Evolutionary conservation across 2,888 invertebrate genomes (phyloP).

Genomic region (Chaetogeoica ovagalla): DNA sequence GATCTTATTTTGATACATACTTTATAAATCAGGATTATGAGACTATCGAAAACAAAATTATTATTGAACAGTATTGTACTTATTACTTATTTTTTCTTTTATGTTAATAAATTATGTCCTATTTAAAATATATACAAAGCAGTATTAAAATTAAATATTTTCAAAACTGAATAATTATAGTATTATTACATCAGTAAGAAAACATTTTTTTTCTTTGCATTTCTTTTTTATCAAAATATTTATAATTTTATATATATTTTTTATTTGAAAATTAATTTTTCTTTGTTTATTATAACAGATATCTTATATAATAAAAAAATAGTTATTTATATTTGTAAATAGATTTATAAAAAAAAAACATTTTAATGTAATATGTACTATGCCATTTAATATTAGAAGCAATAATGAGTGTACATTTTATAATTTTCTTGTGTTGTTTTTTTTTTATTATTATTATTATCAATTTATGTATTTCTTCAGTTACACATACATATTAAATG

Average conservation of each 20-base stretch:
- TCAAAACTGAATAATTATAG: background rate
- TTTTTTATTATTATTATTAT: background rate
- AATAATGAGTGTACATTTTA: conserved; percentile 16
- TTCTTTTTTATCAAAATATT: conserved; percentile 18
- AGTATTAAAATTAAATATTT: conserved; percentile 35
- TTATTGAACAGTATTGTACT: conserved; percentile 20
- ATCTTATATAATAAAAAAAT: conserved; percentile 15
- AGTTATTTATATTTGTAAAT: conserved; percentile 34
- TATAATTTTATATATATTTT: conserved; percentile 25
- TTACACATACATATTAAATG: background rate
- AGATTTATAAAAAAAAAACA: background rate
- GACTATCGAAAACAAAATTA: background rate
- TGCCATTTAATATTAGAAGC: conserved; percentile 24
- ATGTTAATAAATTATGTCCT: background rate
- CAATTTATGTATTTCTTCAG: background rate
- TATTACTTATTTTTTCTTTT: conserved; percentile 1
- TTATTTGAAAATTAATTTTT: conserved; percentile 4
- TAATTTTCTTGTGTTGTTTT: conserved; percentile 1
- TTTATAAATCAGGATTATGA: background rate
- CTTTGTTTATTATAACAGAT: conserved; percentile 2
- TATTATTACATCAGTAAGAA: background rate
- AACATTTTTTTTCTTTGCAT: conserved; percentile 4
- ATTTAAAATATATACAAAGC: background rate
- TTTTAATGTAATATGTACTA: conserved; percentile 17
- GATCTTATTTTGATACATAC: conserved; percentile 24